These are phyloP conservation scores for Platycheirus rosarum DNA, from an alignment of 2,888 invertebrate species.

Conservation along the genomic window DNA sequence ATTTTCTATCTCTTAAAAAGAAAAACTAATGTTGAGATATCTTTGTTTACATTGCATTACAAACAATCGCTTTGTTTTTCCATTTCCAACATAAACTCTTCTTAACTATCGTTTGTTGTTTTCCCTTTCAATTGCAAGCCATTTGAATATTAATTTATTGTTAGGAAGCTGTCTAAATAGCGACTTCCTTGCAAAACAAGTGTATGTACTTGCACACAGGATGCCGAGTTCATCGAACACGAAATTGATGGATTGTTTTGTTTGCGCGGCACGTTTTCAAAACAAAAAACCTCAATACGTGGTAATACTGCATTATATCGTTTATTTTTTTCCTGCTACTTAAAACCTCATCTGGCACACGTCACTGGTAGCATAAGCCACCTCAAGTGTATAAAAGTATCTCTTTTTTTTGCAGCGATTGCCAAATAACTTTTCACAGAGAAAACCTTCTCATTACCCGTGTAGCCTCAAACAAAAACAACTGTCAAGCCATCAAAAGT, in stretches of 20 bases:
- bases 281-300: conserved; percentile 48
- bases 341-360: conserved; percentile 40
- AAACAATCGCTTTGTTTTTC: conserved; percentile 21
- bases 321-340: not conserved
- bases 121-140: conserved; percentile 25
- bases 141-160: conserved; percentile 39
- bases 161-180: conserved; percentile 35
- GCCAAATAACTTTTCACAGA: conserved; percentile 53
- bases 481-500: conserved; percentile 56
- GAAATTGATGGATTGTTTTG: conserved; percentile 40
- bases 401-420: conserved; percentile 45
- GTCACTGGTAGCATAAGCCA: conserved; percentile 18
- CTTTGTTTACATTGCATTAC: no score
- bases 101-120: conserved; percentile 21
- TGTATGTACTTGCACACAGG: conserved; percentile 41
- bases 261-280: conserved; percentile 56
- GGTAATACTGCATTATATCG: conserved; percentile 38
- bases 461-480: conserved; percentile 12
- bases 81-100: conserved; percentile 2
- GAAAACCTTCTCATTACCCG: conserved; percentile 43
- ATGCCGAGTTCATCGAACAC: conserved; percentile 64
- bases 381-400: conserved; percentile 19
- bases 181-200: conserved; percentile 47
- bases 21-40: no score
- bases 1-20: no score